Conservation (phyloP, 2,797 vertebrate genomes). For the Enteromius trimaculatus region DNA sequence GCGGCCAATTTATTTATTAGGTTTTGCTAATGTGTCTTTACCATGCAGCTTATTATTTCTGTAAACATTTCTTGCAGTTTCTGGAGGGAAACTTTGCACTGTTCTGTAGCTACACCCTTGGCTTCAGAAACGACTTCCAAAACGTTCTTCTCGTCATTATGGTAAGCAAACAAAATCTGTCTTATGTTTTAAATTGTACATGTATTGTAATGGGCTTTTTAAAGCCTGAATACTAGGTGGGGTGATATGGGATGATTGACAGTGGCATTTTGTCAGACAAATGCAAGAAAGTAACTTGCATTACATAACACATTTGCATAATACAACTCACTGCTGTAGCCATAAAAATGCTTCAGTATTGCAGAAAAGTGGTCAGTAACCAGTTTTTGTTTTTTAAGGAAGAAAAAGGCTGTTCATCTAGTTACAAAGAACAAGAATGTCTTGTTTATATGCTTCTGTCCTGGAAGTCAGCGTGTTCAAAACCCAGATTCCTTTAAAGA, state of each 20-base stretch:
- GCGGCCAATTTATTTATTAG: neutral
- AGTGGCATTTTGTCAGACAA: neutral
- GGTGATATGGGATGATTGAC: neutral
- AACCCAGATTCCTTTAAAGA: neutral
- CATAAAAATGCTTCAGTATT: neutral
- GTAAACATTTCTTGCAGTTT: constrained; percentile 76
- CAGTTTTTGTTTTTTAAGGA: neutral
- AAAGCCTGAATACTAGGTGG: neutral
- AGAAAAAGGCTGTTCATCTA: neutral
- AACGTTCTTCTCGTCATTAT: constrained; percentile 95
- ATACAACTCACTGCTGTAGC: neutral
- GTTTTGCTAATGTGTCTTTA: constrained; percentile 32
- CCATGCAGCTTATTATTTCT: constrained; percentile 4
- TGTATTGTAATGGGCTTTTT: neutral
- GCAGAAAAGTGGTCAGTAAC: neutral
- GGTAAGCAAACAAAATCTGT: constrained; percentile 75
- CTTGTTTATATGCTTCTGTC: neutral
- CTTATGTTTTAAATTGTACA: neutral
- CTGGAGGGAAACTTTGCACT: constrained; percentile 96
- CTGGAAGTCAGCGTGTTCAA: neutral
- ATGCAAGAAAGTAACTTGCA: neutral
- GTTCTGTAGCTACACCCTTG: constrained; percentile 90
- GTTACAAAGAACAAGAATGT: neutral
- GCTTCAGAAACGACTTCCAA: constrained; percentile 90
- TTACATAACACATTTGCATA: neutral